A percentile compares a stretch with the other conserved stretches of the same genome.
These are phyloP conservation scores for Calephelis perditalis DNA, from an alignment of 2,888 invertebrate genomes.

Conservation along the genomic window DNA sequence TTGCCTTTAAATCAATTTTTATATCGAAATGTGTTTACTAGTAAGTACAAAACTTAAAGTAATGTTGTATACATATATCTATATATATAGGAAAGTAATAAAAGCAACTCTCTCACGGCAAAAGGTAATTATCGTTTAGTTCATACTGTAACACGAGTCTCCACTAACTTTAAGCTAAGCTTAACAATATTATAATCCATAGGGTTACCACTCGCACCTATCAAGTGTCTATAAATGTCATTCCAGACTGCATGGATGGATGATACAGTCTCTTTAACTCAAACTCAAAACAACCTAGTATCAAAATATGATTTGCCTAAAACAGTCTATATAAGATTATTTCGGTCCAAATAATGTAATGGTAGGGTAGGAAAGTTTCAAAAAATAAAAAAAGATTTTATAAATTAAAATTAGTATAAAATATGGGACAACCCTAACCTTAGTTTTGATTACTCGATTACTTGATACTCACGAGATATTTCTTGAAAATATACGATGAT, in stretches of 20 bases:
- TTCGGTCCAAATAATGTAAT: too few relatives aligned
- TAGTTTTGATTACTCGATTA: background rate
- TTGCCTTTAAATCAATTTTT: too few relatives aligned
- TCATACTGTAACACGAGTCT: slow-evolving; percentile 20
- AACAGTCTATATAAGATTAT: too few relatives aligned
- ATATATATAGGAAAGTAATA: slow-evolving; percentile 21
- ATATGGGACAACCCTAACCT: slow-evolving; percentile 9
- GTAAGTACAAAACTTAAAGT: slow-evolving; percentile 14
- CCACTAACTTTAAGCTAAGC: slow-evolving; percentile 3
- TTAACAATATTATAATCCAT: background rate
- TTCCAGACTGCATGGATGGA: too few relatives aligned
- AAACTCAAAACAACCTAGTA: too few relatives aligned
- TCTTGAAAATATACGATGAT: background rate
- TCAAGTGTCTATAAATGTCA: background rate
- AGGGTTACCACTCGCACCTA: slow-evolving; percentile 12
- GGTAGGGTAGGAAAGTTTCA: too few relatives aligned
- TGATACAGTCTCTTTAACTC: too few relatives aligned
- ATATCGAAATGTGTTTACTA: slow-evolving; percentile 1
- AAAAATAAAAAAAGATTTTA: background rate
- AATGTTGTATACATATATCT: slow-evolving; percentile 19
- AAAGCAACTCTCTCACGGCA: slow-evolving; percentile 28
- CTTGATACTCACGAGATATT: background rate
- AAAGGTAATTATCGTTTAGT: slow-evolving; percentile 28
- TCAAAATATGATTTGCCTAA: too few relatives aligned
- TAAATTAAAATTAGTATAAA: background rate